Conservation (phyloP, 2,797 vertebrate species). For the Fringilla coelebs region DNA sequence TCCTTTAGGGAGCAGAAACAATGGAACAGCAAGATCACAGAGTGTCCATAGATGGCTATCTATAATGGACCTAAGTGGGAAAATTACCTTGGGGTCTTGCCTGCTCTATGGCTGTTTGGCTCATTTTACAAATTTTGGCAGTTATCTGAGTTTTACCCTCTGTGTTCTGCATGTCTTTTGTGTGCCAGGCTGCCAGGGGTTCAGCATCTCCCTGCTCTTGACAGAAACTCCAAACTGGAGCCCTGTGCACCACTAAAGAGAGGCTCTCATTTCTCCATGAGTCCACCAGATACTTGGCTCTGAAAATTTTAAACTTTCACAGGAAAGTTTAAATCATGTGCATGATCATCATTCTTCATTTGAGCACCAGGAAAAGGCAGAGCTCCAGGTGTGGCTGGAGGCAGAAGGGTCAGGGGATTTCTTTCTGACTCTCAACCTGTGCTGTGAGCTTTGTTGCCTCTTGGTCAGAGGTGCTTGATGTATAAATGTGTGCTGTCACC, state of each 20-base stretch:
- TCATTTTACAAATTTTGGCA: not conserved
- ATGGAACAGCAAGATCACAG: not conserved
- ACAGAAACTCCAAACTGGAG: not conserved
- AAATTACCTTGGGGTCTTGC: not conserved
- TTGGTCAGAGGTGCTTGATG: not conserved
- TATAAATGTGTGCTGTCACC: not conserved
- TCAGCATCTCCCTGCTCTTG: not conserved
- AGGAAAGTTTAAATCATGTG: not conserved
- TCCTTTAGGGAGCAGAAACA: not conserved
- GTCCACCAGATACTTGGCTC: not conserved
- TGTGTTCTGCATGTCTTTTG: not conserved
- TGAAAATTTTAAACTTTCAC: not conserved
- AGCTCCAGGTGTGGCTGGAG: not conserved
- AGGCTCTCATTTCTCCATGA: not conserved
- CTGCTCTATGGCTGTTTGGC: not conserved
- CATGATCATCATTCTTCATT: not conserved
- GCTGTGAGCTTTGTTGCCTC: not conserved
- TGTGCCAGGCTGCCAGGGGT: not conserved
- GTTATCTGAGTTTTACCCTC: not conserved
- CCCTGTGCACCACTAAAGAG: not conserved
- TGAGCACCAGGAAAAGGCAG: not conserved
- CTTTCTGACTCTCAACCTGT: not conserved
- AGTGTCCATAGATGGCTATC: not conserved
- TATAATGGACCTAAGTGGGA: not conserved
- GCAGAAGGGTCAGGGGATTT: not conserved